Conservation (phyloP, 2,888 invertebrate species). For the Epinotia ramella region DNA sequence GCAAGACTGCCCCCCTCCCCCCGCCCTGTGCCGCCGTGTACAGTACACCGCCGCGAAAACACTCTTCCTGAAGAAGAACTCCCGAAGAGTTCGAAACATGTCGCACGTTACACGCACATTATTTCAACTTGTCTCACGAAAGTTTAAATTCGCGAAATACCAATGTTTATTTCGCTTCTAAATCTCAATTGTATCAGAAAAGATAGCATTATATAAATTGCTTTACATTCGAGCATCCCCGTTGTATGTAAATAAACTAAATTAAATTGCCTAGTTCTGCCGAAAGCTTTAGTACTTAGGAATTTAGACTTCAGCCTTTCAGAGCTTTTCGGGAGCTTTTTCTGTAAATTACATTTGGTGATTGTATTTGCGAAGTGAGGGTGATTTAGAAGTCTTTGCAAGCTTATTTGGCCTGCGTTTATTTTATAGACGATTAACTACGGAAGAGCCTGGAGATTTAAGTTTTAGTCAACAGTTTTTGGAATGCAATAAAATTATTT, state of each 20-base stretch:
- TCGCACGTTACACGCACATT: no score
- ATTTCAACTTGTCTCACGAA: no score
- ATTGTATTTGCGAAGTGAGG: slow-evolving; percentile 19
- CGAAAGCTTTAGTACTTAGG: slow-evolving; percentile 2
- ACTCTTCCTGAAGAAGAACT: no score
- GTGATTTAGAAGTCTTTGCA: neutral
- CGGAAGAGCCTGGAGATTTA: neutral
- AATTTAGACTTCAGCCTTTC: slow-evolving; percentile 31
- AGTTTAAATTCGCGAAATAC: neutral
- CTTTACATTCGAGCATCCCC: slow-evolving; percentile 12
- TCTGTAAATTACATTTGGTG: slow-evolving; percentile 23
- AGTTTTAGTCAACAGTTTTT: neutral
- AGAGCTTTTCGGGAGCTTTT: slow-evolving; percentile 18
- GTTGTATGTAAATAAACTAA: slow-evolving; percentile 40
- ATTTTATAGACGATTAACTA: neutral
- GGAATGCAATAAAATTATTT: no score
- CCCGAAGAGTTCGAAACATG: no score
- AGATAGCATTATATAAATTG: slow-evolving; percentile 33
- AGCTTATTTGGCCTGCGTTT: neutral
- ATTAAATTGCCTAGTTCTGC: slow-evolving; percentile 35
- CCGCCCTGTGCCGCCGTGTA: no score
- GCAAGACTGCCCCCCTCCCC: no score
- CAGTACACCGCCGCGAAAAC: no score
- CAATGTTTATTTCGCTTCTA: slow-evolving; percentile 13
- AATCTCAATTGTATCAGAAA: slow-evolving; percentile 11